Base-by-base conservation (phyloP, 2,888 invertebrate genomes). In the Agrotis ipsilon region DNA sequence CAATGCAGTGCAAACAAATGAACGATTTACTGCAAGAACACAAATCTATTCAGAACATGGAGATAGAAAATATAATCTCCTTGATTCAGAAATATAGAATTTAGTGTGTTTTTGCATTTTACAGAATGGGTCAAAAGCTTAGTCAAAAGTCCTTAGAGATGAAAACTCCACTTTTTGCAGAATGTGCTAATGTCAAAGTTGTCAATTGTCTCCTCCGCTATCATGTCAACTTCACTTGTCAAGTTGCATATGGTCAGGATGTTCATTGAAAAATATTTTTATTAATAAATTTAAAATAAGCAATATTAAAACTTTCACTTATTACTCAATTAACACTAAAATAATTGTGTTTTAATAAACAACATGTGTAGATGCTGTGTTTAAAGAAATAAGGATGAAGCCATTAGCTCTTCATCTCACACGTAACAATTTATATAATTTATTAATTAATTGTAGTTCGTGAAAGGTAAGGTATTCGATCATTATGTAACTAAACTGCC, bases 341-440 rank as follows among this genome's bases (percentile, higher is more conserved):
- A 14, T 63, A 43, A 3, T 45, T 62, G 32, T 71, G 55, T 71
- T 59, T 48, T 58, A 1, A 65, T 51, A 49, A 55, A 48, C 5
- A 54, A 55, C 19, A 73, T 54, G 27, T 71, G 48, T 46, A 60
- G 51, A 72, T 65, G 62, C 64, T 19, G 49, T 80, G 18, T 16
- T 46, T 68, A 77, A 76, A 70, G 73, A 72, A 73, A 79, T 69
- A 76, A 74, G 39, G 69, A 81, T 84, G 75, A 81, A 79, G 80
- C 65, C 69, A 73, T 73, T 81, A 77, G 65, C 73, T 73, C 68
- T 66, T 76, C 77, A 74, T 77, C 64, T 76, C 72, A 76, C 87
- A 87, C 88, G 88, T 89, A 89, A 88, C 88, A 88, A 86, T 91
- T 91, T 91, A 89, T 86, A 87, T 91, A 91, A 90, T 89, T 89